phyloP scores from a whole-genome alignment of 2,888 invertebrate genomes.

The Sturmia bella region DNA sequence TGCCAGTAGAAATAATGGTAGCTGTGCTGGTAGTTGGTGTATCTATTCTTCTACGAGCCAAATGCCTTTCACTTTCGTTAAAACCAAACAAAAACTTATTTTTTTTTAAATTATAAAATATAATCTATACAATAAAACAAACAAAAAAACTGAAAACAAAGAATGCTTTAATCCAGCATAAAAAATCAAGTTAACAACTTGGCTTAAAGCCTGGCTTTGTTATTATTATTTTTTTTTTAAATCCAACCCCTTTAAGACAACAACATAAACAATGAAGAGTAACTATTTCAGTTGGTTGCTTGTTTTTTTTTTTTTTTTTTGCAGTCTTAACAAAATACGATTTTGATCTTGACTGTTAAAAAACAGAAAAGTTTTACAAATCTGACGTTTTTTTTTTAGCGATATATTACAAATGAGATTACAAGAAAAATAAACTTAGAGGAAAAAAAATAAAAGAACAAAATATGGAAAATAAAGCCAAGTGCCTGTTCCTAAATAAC shows the following conservation, averaged over 20 bases:
- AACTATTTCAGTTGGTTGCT: conserved; percentile 5
- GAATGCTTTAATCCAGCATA: conserved; percentile 62
- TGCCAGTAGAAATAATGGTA: conserved; percentile 32
- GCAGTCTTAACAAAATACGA: conserved; percentile 65
- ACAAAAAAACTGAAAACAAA: conserved; percentile 36
- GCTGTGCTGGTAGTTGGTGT: conserved; percentile 12
- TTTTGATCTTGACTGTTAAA: conserved; percentile 69
- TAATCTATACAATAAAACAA: conserved; percentile 13
- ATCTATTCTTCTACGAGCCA: conserved; percentile 48
- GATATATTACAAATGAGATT: conserved; percentile 49
- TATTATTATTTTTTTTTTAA: not conserved
- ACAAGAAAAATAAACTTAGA: conserved; percentile 34
- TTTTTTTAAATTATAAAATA: conserved; percentile 29
- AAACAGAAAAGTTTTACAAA: conserved; percentile 31
- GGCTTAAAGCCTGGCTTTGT: conserved; percentile 5
- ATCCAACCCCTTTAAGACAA: conserved; percentile 25
- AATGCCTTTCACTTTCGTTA: conserved; percentile 68
- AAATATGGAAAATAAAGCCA: not conserved
- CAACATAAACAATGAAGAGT: conserved; percentile 35
- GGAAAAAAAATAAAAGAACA: conserved; percentile 18
- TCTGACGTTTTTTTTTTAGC: conserved; percentile 41
- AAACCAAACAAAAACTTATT: conserved; percentile 24
- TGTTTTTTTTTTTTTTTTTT: conserved; percentile 34
- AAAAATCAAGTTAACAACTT: conserved; percentile 61
- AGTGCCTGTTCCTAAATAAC: too few species aligned